These are phyloP conservation scores for Eurosta solidaginis DNA, from an alignment of 1,140 invertebrate genomes.

Conservation along the genomic window DNA sequence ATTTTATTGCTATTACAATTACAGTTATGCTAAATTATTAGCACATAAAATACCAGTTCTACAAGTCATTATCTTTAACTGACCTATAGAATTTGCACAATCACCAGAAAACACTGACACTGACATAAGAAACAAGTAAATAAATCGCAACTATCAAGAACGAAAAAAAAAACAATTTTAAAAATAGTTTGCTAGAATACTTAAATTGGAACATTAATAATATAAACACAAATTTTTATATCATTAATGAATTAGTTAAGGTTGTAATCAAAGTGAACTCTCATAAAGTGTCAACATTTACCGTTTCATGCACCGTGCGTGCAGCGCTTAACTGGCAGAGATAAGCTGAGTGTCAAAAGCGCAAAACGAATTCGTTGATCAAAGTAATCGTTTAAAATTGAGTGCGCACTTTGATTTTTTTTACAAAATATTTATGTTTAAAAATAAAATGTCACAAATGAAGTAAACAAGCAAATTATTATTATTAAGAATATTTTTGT, in stretches of 20 bases:
- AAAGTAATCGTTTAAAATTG: conserved; percentile 17
- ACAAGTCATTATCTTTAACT: background rate
- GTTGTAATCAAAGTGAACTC: conserved; percentile 16
- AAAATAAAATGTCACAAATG: too few relatives aligned
- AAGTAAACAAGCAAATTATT: too few relatives aligned
- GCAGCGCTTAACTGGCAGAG: background rate
- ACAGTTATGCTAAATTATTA: conserved; percentile 15
- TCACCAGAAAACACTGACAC: background rate
- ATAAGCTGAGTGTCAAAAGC: background rate
- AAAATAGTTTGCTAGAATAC: background rate
- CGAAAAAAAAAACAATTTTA: background rate
- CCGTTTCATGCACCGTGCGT: conserved; percentile 11
- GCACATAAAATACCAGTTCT: background rate
- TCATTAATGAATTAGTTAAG: conserved; percentile 12
- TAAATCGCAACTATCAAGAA: background rate
- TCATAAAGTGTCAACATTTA: conserved; percentile 18
- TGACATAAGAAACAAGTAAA: background rate
- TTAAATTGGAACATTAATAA: too few relatives aligned
- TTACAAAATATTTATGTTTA: too few relatives aligned
- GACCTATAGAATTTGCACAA: background rate
- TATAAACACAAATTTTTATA: background rate
- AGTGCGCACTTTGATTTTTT: background rate
- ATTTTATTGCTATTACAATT: conserved; percentile 20
- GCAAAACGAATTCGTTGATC: conserved; percentile 4
- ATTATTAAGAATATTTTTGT: background rate